Conservation (phyloP, 2,797 vertebrate species). For the Lacerta agilis region DNA sequence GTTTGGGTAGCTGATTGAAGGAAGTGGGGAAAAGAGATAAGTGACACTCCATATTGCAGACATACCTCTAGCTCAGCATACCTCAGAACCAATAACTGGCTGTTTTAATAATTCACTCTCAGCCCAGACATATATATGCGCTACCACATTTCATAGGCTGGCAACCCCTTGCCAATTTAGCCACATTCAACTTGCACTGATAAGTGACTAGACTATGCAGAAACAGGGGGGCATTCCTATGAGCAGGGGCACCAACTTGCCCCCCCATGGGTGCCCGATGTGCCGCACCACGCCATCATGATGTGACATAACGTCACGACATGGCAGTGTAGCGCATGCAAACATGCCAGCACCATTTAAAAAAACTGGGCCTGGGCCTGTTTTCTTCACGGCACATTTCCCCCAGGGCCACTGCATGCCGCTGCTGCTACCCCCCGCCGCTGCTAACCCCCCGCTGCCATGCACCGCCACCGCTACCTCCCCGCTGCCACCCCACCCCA, state of each 20-base stretch:
- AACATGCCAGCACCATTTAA: too few relatives aligned
- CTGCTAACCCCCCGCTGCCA: too few relatives aligned
- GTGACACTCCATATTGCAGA: slow-evolving; percentile 1
- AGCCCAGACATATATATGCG: background rate
- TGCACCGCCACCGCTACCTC: too few relatives aligned
- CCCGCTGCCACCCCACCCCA: too few relatives aligned
- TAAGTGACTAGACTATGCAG: background rate
- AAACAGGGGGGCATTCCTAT: background rate
- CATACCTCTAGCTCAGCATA: background rate
- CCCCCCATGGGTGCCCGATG: too few relatives aligned
- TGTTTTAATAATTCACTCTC: slow-evolving; percentile 28
- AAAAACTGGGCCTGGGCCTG: too few relatives aligned
- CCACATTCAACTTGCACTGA: slow-evolving; percentile 34
- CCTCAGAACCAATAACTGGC: slow-evolving; percentile 24
- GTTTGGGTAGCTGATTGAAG: slow-evolving; percentile 13
- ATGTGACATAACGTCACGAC: too few relatives aligned
- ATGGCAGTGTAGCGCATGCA: too few relatives aligned
- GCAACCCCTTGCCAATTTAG: background rate
- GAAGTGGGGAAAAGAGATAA: slow-evolving; percentile 16
- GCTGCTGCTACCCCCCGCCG: too few relatives aligned
- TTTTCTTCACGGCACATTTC: too few relatives aligned
- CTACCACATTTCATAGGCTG: slow-evolving; percentile 10
- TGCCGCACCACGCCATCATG: too few relatives aligned
- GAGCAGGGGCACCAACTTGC: background rate
- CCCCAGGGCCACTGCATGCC: too few relatives aligned